phyloP scores from a whole-genome alignment of 2,113 vertebrate species.

The Lampris megalopsis region DNA sequence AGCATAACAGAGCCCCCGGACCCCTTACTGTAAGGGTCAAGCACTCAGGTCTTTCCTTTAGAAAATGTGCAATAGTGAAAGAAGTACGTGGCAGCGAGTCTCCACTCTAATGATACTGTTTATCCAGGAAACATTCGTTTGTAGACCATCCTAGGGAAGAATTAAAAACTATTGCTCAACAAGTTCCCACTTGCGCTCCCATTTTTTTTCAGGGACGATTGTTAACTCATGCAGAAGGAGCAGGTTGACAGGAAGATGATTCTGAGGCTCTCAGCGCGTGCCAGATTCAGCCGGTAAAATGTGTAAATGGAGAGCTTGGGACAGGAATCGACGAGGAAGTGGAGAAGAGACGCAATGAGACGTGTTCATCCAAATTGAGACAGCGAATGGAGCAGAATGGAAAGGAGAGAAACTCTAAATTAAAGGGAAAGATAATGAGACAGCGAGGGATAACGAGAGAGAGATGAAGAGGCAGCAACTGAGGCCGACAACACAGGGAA shows the following conservation, averaged over 20 bases:
- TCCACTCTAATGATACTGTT: too few relatives aligned
- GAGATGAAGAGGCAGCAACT: slow-evolving; percentile 42
- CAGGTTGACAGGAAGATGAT: slow-evolving; percentile 74
- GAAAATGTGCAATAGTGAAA: too few relatives aligned
- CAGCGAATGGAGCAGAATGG: slow-evolving; percentile 43
- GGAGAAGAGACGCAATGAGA: slow-evolving; percentile 59
- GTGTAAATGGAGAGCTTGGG: slow-evolving; percentile 66
- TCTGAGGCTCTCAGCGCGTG: slow-evolving; percentile 60
- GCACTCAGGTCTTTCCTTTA: too few relatives aligned
- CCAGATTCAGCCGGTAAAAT: slow-evolving; percentile 74
- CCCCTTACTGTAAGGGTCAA: too few relatives aligned
- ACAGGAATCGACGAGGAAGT: slow-evolving; percentile 40
- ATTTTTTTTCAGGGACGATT: slow-evolving; percentile 61
- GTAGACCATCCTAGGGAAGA: too few relatives aligned
- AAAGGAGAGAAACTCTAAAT: slow-evolving; percentile 58
- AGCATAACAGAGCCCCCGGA: too few relatives aligned
- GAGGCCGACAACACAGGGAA: slow-evolving; percentile 49
- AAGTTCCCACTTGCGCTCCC: slow-evolving; percentile 68
- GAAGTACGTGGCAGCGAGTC: too few relatives aligned
- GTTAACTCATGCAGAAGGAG: slow-evolving; percentile 70
- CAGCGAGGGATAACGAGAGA: slow-evolving; percentile 47
- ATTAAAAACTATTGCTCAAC: slow-evolving; percentile 64
- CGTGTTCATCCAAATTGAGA: slow-evolving; percentile 65
- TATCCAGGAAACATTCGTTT: too few relatives aligned
- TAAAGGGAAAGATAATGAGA: slow-evolving; percentile 70